A percentile compares a stretch with the other conserved stretches of the same genome.
These are phyloP conservation scores for Euura saliciscinereae DNA, from an alignment of 1,140 invertebrate species.

Conservation along the genomic window DNA sequence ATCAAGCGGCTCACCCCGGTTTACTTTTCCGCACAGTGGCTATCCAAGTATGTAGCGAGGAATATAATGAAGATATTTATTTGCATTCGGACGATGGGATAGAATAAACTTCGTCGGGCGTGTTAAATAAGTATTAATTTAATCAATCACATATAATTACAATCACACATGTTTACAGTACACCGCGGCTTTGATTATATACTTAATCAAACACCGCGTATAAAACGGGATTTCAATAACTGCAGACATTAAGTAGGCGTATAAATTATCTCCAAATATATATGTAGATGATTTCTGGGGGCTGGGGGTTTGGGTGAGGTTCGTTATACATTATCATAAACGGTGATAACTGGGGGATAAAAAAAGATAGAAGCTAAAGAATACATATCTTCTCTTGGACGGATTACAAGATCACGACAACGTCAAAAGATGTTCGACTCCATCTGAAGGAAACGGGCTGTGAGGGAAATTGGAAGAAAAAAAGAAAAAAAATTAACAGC, in stretches of 20 bases:
- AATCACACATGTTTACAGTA: conserved; percentile 45
- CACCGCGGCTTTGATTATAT: conserved; percentile 12
- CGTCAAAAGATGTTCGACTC: background rate
- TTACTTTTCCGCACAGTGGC: too few species aligned
- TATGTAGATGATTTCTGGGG: conserved; percentile 3
- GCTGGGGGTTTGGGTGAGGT: too few species aligned
- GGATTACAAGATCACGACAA: background rate
- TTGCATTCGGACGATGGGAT: background rate
- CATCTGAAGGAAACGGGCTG: background rate
- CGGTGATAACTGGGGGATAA: background rate
- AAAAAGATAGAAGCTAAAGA: background rate
- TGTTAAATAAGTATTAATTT: conserved; percentile 47
- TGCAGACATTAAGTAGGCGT: background rate
- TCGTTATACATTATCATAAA: background rate
- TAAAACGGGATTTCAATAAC: background rate
- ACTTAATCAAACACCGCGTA: background rate
- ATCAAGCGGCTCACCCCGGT: too few species aligned
- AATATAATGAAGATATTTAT: too few species aligned
- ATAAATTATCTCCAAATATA: background rate
- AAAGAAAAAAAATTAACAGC: background rate
- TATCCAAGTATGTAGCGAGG: too few species aligned
- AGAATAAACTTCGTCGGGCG: background rate
- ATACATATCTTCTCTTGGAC: background rate
- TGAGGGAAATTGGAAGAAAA: too few species aligned
- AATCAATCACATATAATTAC: conserved; percentile 49